phyloP scores from a whole-genome alignment of 2,797 vertebrate species.

The Anguilla megastoma region DNA sequence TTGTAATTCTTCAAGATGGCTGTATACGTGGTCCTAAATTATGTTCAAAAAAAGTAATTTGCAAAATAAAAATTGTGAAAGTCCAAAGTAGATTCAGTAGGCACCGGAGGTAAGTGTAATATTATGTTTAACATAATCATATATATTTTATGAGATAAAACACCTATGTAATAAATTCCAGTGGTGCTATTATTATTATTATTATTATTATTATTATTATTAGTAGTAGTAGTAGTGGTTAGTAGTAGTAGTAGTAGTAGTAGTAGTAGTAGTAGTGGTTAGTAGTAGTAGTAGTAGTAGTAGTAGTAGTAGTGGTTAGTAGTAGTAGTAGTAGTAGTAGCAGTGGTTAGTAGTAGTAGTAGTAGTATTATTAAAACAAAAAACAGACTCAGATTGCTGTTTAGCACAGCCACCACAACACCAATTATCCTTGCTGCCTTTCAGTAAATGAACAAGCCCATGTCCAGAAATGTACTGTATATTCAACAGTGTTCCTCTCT shows the following conservation, averaged over 20 bases:
- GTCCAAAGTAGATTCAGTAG: not conserved
- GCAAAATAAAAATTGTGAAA: slow-evolving; percentile 20
- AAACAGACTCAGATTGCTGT: not conserved
- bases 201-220: not conserved
- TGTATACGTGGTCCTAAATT: slow-evolving; percentile 38
- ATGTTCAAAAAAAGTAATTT: not conserved
- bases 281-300: no score
- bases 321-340: no score
- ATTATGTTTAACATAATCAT: slow-evolving; percentile 6
- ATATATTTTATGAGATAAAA: not conserved
- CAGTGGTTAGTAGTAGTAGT: no score
- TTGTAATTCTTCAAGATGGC: slow-evolving; percentile 42
- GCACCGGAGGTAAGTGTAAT: slow-evolving; percentile 42
- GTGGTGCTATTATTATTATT: not conserved
- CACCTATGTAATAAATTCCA: not conserved
- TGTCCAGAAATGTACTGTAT: not conserved
- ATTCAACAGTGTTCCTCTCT: not conserved
- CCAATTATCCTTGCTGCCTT: not conserved
- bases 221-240: no score
- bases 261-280: no score
- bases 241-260: no score
- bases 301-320: no score
- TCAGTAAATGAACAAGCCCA: not conserved
- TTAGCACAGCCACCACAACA: not conserved
- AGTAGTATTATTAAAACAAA: not conserved